These are phyloP conservation scores for Hipposideros armiger DNA, from an alignment of 2,113 vertebrate species.

Conservation along the genomic window DNA sequence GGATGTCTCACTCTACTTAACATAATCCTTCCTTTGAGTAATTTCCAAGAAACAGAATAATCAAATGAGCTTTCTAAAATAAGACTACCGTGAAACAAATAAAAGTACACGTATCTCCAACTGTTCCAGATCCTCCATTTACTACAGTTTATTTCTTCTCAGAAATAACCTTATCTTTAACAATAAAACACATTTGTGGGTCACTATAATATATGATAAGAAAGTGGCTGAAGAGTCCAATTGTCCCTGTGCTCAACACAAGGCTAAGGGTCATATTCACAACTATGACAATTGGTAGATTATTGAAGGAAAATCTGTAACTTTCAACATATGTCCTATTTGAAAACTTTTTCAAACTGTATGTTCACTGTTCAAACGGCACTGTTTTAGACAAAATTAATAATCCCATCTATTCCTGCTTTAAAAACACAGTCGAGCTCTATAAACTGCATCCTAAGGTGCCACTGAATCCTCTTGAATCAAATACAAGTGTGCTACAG, in stretches of 20 bases:
- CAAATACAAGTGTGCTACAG: background rate
- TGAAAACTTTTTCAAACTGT: background rate
- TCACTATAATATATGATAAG: background rate
- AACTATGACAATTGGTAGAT: background rate
- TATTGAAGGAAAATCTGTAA: slow-evolving; percentile 27
- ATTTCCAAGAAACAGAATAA: slow-evolving; percentile 46
- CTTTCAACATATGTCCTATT: background rate
- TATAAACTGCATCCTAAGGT: background rate
- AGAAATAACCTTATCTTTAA: slow-evolving; percentile 44
- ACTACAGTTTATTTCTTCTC: slow-evolving; percentile 41
- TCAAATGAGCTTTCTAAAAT: slow-evolving; percentile 10
- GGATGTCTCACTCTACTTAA: slow-evolving; percentile 21
- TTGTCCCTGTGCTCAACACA: background rate
- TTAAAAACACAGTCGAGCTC: background rate
- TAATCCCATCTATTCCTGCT: background rate
- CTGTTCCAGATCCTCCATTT: background rate
- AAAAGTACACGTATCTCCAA: background rate
- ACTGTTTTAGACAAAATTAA: slow-evolving; percentile 23
- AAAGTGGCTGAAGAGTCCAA: background rate
- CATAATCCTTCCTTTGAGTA: slow-evolving; percentile 19
- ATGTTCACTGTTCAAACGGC: background rate
- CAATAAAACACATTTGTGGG: slow-evolving; percentile 1
- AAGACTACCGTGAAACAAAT: background rate
- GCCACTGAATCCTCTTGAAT: slow-evolving; percentile 22
- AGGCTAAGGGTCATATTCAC: background rate